Conservation (phyloP, 2,797 vertebrate genomes). For the Sebastiscus tertius region DNA sequence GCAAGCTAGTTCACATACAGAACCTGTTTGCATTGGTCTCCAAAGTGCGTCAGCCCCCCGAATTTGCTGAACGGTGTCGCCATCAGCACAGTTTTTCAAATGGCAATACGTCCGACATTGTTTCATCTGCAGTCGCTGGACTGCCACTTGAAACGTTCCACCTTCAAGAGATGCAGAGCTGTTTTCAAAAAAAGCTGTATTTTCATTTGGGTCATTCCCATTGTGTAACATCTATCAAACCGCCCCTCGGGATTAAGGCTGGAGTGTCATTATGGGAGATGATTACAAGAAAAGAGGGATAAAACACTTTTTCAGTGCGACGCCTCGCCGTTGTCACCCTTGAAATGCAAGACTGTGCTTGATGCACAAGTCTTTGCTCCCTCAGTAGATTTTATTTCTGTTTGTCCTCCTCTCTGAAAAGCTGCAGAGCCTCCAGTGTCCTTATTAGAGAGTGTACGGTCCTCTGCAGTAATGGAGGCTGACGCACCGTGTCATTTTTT, state of each 20-base stretch:
- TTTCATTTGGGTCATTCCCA: conserved; percentile 34
- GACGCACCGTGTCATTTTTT: conserved; percentile 43
- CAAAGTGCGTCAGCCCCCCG: conserved; percentile 10
- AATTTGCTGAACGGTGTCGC: conserved; percentile 17
- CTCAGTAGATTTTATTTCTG: conserved; percentile 17
- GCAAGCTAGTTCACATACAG: conserved; percentile 8
- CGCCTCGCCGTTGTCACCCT: conserved; percentile 23
- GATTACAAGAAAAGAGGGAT: conserved; percentile 42
- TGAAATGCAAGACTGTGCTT: conserved; percentile 47
- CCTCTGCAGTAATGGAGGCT: conserved; percentile 39
- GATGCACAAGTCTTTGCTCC: conserved; percentile 30
- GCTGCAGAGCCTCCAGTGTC: conserved; percentile 44
- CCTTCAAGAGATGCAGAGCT: not conserved
- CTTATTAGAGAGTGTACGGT: conserved; percentile 36
- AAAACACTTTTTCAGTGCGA: conserved; percentile 19
- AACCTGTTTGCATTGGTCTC: conserved; percentile 23
- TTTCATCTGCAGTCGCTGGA: conserved; percentile 20
- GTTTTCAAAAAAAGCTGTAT: conserved; percentile 6
- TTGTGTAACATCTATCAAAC: conserved; percentile 27
- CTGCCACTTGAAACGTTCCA: conserved; percentile 1
- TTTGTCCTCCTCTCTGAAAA: conserved; percentile 32
- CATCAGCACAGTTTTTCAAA: conserved; percentile 15
- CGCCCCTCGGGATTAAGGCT: conserved; percentile 25
- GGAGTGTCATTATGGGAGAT: conserved; percentile 45
- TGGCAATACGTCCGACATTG: not conserved